phyloP scores from a whole-genome alignment of 2,888 invertebrate genomes.

The Oscheius onirici region DNA sequence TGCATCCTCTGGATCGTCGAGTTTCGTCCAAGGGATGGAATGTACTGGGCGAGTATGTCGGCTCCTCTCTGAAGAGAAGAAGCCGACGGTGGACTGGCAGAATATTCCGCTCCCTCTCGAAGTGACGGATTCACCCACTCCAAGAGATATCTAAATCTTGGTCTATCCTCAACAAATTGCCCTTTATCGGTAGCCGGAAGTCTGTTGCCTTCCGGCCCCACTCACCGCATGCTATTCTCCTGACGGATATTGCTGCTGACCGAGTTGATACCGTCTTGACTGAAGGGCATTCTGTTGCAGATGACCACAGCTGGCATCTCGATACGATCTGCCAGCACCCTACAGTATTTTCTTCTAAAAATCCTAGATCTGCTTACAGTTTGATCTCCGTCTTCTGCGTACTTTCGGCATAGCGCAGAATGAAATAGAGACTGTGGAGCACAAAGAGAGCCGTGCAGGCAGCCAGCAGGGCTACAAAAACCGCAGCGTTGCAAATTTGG shows the following conservation, averaged over 20 bases:
- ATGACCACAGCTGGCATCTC: slow-evolving; percentile 55
- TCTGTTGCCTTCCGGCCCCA: not conserved
- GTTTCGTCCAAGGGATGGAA: slow-evolving; percentile 38
- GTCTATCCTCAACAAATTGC: slow-evolving; percentile 2
- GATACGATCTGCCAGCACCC: slow-evolving; percentile 46
- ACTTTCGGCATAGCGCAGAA: slow-evolving; percentile 48
- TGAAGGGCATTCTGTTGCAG: slow-evolving; percentile 60
- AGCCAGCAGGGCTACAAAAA: slow-evolving; percentile 45
- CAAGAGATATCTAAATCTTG: slow-evolving; percentile 47
- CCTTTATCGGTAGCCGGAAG: slow-evolving; percentile 16
- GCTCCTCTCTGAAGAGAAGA: slow-evolving; percentile 35
- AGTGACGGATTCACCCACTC: slow-evolving; percentile 58
- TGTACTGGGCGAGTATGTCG: slow-evolving; percentile 32
- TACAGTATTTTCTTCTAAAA: slow-evolving; percentile 3
- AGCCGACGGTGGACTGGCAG: slow-evolving; percentile 26
- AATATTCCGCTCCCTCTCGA: slow-evolving; percentile 48
- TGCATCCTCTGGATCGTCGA: slow-evolving; percentile 43
- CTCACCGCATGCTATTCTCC: slow-evolving; percentile 43
- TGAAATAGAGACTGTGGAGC: slow-evolving; percentile 58
- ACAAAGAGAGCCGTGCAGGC: slow-evolving; percentile 54
- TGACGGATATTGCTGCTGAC: slow-evolving; percentile 48
- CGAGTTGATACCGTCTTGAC: slow-evolving; percentile 49
- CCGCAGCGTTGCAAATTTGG: slow-evolving; percentile 38
- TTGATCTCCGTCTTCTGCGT: slow-evolving; percentile 49
- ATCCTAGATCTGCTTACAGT: slow-evolving; percentile 40